Conservation (phyloP, 1,140 invertebrate genomes). For the Zaprionus kolodkinae region DNA sequence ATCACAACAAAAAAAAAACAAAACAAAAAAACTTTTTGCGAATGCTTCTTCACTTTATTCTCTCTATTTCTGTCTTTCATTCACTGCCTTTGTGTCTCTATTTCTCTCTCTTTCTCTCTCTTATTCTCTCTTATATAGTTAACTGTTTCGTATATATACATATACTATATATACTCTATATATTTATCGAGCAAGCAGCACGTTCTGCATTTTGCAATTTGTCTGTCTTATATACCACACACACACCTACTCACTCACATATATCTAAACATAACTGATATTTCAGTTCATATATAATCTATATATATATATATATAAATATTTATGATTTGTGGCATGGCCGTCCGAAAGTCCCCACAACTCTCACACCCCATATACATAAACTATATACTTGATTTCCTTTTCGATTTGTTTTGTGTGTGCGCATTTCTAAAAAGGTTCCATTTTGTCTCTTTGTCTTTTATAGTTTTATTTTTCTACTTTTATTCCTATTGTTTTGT, state of each 20-base stretch:
- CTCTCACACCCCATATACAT: constrained; percentile 25
- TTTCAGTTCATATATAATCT: background rate
- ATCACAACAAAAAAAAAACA: constrained; percentile 19
- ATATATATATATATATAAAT: constrained; percentile 31
- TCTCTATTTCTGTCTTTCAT: constrained; percentile 46
- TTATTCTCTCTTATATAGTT: constrained; percentile 63
- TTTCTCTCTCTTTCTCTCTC: constrained; percentile 43
- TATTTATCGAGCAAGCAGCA: constrained; percentile 64
- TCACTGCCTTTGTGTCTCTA: constrained; percentile 46
- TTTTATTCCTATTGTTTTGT: constrained; percentile 35
- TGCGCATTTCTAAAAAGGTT: constrained; percentile 23
- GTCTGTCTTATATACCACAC: constrained; percentile 56
- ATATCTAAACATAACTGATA: constrained; percentile 37
- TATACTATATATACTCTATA: constrained; percentile 34
- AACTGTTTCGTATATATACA: constrained; percentile 57
- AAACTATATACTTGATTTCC: constrained; percentile 37
- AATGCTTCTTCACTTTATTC: constrained; percentile 61
- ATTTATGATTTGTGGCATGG: constrained; percentile 75
- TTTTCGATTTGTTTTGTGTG: constrained; percentile 32
- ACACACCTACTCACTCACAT: constrained; percentile 35
- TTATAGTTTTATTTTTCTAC: constrained; percentile 14
- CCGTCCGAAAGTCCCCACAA: constrained; percentile 40
- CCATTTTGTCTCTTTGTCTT: constrained; percentile 28
- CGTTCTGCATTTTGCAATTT: constrained; percentile 71
- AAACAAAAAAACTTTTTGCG: constrained; percentile 22